Evolutionary conservation across 2,797 vertebrate genomes (phyloP).

Genomic region (Coregonus ussuriensis): DNA sequence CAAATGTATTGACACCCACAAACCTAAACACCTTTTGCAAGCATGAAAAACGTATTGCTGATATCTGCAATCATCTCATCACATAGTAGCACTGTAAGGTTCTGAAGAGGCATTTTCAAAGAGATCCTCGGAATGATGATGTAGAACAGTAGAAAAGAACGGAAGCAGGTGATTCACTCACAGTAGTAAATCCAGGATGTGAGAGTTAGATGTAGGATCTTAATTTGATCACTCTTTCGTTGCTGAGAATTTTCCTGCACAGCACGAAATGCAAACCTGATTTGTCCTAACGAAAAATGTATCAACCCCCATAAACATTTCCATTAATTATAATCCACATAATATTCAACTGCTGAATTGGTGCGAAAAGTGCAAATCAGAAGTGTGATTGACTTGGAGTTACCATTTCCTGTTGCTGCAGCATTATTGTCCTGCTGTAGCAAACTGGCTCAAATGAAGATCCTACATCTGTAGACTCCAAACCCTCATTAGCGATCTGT

Average conservation of each 20-base stretch:
- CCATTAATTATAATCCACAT: too few relatives aligned
- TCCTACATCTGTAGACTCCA: constrained; percentile 6
- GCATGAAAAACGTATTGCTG: neutral
- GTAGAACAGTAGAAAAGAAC: neutral
- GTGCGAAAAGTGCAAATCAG: too few relatives aligned
- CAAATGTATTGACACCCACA: neutral
- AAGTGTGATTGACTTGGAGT: too few relatives aligned
- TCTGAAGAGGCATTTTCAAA: neutral
- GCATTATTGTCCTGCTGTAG: too few relatives aligned
- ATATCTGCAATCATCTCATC: neutral
- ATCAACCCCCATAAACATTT: too few relatives aligned
- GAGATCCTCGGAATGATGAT: neutral
- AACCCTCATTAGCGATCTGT: constrained; percentile 51
- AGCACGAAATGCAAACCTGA: too few relatives aligned
- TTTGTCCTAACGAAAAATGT: neutral
- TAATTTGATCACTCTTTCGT: too few relatives aligned
- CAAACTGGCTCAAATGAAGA: too few relatives aligned
- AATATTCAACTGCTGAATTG: too few relatives aligned
- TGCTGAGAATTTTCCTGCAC: too few relatives aligned
- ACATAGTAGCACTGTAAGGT: neutral
- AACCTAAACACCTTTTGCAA: neutral
- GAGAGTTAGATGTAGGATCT: constrained; percentile 15
- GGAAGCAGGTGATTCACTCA: neutral
- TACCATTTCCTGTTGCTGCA: too few relatives aligned
- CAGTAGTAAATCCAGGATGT: constrained; percentile 27